Evolutionary conservation across 2,797 vertebrate species (phyloP), one percentile per base, ranked within the genome.

Genomic region (Furcifer pardalis): DNA sequence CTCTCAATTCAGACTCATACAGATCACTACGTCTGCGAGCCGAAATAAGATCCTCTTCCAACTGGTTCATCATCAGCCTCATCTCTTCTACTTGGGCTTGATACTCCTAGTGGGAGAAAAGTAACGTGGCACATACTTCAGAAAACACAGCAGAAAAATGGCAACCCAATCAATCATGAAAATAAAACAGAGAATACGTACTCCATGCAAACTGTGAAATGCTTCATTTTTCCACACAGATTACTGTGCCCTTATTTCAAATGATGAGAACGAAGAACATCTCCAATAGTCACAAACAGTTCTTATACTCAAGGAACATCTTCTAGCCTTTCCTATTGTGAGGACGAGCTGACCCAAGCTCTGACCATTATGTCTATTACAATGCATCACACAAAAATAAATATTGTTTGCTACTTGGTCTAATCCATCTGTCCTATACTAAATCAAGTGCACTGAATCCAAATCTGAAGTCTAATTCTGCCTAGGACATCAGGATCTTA

Each of bases 71-170:
- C 95, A 98, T 98, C 83, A 99, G 95, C 74, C 96, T 97, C 99
- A 99, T 99, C 90, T 99, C 98, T 90, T 99, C 98, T 86, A 99
- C 95, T 93, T 99, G 99, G 88, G 99, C 98, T 87, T 99, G 98
- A 93, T 98, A 99, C 87, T 99, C 99, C 99, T 99, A 84, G 3
- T 89, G 73, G 13, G 69, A 71, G 87, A 84, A 88, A 89, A 7
- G 13, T 30, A 23, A 10, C 89, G 78, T 27, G 63, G 71, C 56
- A 80, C 69, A 88, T 30, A 68, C 76, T 85, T 83, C 69, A 88
- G 83, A 89, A 44, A 65, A 65, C 85, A 30, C 9, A 81, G n/a
- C n/a, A 66, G 79, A 83, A n/a, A 59, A 46, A 1, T 32, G 56
- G 5, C 42, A 8, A 49, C 69, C 66, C 77, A 79, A 7, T 32